Evolutionary conservation across 2,113 vertebrate species (phyloP), one percentile per base, ranked within the genome.

Genomic region (Aleadryas rufinucha): DNA sequence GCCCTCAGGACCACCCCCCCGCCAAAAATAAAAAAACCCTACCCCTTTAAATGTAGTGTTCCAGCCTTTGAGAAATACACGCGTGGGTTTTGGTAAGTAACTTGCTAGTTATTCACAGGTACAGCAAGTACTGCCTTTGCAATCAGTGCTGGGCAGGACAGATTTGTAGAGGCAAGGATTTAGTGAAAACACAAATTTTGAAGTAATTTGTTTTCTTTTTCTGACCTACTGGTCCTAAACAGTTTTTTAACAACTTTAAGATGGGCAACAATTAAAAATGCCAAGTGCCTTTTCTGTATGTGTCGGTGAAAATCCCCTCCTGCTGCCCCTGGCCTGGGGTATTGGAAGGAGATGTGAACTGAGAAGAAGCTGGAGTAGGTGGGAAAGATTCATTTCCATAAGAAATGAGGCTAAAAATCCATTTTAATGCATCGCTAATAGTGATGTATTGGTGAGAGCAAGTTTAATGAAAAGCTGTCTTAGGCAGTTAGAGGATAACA

Each of bases 391-490:
- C 2, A 90, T 95, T 96, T 96, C 80, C 89, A 30, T 90, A 76
- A 60, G 91, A 93, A 90, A 91, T n/a, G 16, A 89, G 65, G 88
- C 87, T 93, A 90, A 93, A 95, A 95, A 93, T 82, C 71, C 35
- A 33, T 87, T 75, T 72, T 59, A 87, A 56, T 90, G 57, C 78
- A 52, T 84, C 0, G 0, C 61, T 87, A 54, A 59, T 66, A 26
- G 54, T 86, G 81, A 93, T 93, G 72, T 92, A 84, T 89, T 45
- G 84, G 63, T 63, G 72, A 77, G 69, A 66, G 39, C 74, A 87
- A 76, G 70, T 87, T 59, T 85, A 65, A 82, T 79, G 87, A 87
- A 63, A 78, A 87, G 69, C 95, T 95, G 96, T 89, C 75, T 71
- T 23, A 54, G 10, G 65, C 81, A 44, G 50, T 75, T 89, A 68